These are phyloP conservation scores for Tetheella fluctuosa DNA, from an alignment of 2,888 invertebrate species.

Conservation along the genomic window DNA sequence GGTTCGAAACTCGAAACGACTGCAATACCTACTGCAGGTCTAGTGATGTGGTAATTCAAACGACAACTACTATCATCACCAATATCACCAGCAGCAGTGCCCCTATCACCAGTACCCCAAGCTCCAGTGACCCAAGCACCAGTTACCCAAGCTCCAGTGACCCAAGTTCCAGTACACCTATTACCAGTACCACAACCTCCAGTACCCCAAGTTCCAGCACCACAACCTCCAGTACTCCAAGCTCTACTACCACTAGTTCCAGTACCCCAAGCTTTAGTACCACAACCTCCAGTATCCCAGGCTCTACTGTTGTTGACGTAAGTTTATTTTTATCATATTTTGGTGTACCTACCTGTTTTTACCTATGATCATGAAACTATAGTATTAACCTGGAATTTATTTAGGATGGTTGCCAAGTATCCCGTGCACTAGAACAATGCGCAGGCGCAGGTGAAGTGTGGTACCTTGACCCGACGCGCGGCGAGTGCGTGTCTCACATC, in stretches of 20 bases:
- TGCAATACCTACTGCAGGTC: constrained; percentile 85
- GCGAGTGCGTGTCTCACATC: constrained; percentile 46
- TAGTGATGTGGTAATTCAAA: constrained; percentile 30
- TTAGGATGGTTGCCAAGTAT: constrained; percentile 32
- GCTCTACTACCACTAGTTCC: no score
- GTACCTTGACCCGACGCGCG: constrained; percentile 74
- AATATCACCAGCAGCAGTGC: not conserved
- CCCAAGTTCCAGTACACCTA: not conserved
- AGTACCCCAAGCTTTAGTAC: no score
- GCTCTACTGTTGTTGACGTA: constrained; percentile 39
- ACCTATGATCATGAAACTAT: not conserved
- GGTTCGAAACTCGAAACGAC: constrained; percentile 86
- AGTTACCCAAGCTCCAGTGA: not conserved
- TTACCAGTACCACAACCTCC: not conserved
- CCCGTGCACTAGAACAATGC: constrained; percentile 51
- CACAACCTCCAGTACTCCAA: not conserved
- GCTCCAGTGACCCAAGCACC: not conserved
- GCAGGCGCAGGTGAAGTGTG: constrained; percentile 52
- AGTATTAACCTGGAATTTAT: no score
- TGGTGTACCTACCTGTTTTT: not conserved
- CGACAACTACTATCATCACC: constrained; percentile 33
- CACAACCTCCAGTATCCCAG: not conserved
- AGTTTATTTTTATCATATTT: constrained; percentile 9
- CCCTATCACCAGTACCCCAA: not conserved
- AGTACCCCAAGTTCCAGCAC: not conserved